Percentiles rank a stretch among this genome's conserved stretches.
These are phyloP conservation scores for Plectropomus leopardus DNA, from an alignment of 2,113 vertebrate genomes.

Conservation along the genomic window DNA sequence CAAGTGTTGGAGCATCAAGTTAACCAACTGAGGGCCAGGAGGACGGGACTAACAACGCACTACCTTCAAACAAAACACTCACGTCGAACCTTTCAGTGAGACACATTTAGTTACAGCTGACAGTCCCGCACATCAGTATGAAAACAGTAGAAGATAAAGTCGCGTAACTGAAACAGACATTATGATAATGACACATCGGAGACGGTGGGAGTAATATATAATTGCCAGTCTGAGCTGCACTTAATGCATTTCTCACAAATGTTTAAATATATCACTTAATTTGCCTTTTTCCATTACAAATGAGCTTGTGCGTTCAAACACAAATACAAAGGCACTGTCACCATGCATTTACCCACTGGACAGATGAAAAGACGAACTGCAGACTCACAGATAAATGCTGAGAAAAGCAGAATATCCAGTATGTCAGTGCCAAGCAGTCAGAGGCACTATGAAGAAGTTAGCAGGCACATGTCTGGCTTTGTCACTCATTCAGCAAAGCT, in stretches of 20 bases:
- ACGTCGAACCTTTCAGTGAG: conserved; percentile 38
- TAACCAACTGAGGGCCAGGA: conserved; percentile 6
- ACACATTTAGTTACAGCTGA: conserved; percentile 15
- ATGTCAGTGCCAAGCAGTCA: conserved; percentile 1
- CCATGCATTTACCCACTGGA: neutral
- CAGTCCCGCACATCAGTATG: conserved; percentile 11
- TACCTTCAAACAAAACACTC: conserved; percentile 28
- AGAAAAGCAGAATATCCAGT: neutral
- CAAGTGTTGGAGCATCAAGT: conserved; percentile 22
- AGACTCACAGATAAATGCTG: neutral
- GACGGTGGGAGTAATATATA: conserved; percentile 48
- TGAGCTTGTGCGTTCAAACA: neutral
- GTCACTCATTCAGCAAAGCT: conserved; percentile 31
- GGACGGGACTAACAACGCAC: conserved; percentile 22
- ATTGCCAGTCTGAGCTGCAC: conserved; percentile 47
- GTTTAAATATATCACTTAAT: conserved; percentile 51
- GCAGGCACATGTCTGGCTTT: neutral
- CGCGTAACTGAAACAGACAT: conserved; percentile 41
- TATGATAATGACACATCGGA: conserved; percentile 57
- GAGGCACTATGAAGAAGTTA: neutral
- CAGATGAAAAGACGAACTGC: conserved; percentile 2
- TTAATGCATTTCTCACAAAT: conserved; percentile 53
- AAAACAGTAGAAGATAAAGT: conserved; percentile 20
- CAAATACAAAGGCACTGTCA: neutral
- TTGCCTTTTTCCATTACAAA: conserved; percentile 23